A percentile compares a stretch with the other conserved stretches of the same genome.
These are phyloP conservation scores for Magallana gigas DNA, from an alignment of 1,140 invertebrate species.

Conservation along the genomic window DNA sequence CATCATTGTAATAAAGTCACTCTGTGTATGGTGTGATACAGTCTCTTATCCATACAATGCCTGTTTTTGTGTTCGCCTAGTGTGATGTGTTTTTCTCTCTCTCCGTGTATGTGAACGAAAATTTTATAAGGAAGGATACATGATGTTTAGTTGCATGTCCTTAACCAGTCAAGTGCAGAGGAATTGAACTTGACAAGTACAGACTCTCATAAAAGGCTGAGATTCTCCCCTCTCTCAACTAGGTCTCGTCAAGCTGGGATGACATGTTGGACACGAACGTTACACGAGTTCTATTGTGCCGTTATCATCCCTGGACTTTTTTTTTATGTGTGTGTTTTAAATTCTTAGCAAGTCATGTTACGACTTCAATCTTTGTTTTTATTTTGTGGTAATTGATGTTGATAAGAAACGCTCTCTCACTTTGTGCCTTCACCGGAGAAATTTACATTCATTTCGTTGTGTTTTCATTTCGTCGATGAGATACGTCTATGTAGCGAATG, in stretches of 20 bases:
- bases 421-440: not conserved
- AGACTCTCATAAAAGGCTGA: not conserved
- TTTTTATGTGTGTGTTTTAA: not conserved
- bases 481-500: no score
- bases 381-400: not conserved
- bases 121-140: slow-evolving; percentile 14
- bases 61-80: not conserved
- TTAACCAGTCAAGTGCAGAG: not conserved
- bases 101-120: no score
- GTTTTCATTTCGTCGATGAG: slow-evolving; percentile 16
- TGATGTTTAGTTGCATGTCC: not conserved
- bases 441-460: not conserved
- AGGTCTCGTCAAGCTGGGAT: not conserved
- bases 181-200: slow-evolving; percentile 14
- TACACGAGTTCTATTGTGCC: not conserved
- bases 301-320: not conserved
- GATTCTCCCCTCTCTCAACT: not conserved
- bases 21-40: no score
- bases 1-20: no score
- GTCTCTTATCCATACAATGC: no score
- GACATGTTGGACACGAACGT: not conserved
- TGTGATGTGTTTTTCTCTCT: not conserved
- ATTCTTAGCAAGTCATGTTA: not conserved
- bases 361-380: slow-evolving; percentile 5
- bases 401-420: not conserved